A percentile compares a stretch with the other conserved stretches of the same genome.
phyloP scores from a whole-genome alignment of 2,113 vertebrate genomes.

The Hippocampus mohnikei region DNA sequence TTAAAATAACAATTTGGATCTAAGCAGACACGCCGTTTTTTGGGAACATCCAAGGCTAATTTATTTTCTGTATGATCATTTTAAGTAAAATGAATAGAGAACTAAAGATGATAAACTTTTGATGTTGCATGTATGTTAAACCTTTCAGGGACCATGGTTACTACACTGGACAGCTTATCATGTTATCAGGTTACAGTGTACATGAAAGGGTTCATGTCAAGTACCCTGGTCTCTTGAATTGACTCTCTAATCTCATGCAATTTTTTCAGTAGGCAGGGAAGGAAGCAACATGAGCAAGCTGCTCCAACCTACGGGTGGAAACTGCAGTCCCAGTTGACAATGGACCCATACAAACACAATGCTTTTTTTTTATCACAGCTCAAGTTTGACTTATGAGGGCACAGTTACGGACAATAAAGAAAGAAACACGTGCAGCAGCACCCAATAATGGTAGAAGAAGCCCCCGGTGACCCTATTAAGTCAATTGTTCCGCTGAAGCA shows the following conservation, averaged over 20 bases:
- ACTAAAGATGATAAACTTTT: background rate
- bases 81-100: background rate
- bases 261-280: background rate
- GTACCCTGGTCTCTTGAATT: background rate
- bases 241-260: background rate
- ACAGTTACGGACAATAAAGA: slow-evolving; percentile 11
- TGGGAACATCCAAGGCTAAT: background rate
- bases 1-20: background rate
- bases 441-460: slow-evolving; percentile 17
- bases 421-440: slow-evolving; percentile 1
- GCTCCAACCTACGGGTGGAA: slow-evolving; percentile 5
- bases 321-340: slow-evolving; percentile 13
- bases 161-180: too few species aligned
- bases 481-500: slow-evolving; percentile 23
- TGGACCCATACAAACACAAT: background rate
- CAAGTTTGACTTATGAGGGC: slow-evolving; percentile 24
- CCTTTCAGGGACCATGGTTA: too few species aligned
- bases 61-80: background rate
- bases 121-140: background rate
- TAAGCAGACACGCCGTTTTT: background rate
- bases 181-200: too few species aligned
- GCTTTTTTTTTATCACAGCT: slow-evolving; percentile 21
- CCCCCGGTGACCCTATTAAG: slow-evolving; percentile 10
- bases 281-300: background rate
- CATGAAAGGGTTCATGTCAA: background rate